Evolutionary conservation across 2,888 invertebrate genomes (phyloP).

Genomic region (Smittia aterrima): DNA sequence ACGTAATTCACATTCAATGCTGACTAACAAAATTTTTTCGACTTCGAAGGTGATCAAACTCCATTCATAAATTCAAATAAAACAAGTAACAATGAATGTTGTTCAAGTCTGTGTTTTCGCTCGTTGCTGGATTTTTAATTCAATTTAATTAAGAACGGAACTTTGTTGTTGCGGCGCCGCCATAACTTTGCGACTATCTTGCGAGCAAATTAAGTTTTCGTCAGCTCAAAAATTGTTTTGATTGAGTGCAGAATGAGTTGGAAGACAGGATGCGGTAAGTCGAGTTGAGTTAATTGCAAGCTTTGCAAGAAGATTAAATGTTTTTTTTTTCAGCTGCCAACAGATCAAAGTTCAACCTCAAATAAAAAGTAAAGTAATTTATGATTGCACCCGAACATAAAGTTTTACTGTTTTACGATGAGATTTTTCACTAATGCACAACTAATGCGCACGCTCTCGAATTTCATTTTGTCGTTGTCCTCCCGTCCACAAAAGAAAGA

Average conservation of each 20-base stretch:
- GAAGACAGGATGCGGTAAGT: not conserved
- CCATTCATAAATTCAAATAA: not conserved
- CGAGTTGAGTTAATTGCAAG: no score
- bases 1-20: not conserved
- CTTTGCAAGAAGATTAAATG: no score
- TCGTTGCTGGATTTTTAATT: no score
- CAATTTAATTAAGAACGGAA: slow-evolving; percentile 37
- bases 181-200: not conserved
- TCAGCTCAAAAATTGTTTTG: not conserved
- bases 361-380: no score
- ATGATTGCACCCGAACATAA: no score
- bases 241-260: not conserved
- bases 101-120: no score
- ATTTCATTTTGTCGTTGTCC: no score
- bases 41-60: not conserved
- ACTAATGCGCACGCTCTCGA: not conserved
- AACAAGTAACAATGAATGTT: no score
- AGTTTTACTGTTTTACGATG: not conserved
- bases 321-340: no score
- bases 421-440: not conserved
- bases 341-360: no score
- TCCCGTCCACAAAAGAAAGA: no score
- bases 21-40: not conserved
- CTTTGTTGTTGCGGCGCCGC: slow-evolving; percentile 20
- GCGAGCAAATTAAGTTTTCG: not conserved